Evolutionary conservation across 1,140 invertebrate species (phyloP).

Genomic region (Hirudo medicinalis): DNA sequence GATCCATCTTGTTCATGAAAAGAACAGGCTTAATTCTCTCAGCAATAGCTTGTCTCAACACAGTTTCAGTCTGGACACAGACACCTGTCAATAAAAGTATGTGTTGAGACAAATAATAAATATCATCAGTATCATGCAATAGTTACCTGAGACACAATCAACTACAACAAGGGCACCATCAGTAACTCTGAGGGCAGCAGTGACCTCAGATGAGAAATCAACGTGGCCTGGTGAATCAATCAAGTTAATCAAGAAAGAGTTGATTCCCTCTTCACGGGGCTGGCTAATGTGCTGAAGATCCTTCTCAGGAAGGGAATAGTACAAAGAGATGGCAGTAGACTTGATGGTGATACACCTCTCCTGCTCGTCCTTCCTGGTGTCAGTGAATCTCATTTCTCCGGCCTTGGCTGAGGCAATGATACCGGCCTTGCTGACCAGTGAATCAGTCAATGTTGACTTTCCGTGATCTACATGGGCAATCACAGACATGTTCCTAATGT

Average conservation of each 20-base stretch:
- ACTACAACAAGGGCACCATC: slow-evolving; percentile 97
- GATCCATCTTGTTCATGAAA: slow-evolving; percentile 99
- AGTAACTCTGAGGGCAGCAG: slow-evolving; percentile 93
- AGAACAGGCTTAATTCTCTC: slow-evolving; percentile 97
- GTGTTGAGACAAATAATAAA: neutral
- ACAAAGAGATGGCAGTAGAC: slow-evolving; percentile 99
- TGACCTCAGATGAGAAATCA: slow-evolving; percentile 98
- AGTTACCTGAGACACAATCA: slow-evolving; percentile 91
- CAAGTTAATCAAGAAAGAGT: slow-evolving; percentile 96
- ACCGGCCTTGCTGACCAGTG: slow-evolving; percentile 96
- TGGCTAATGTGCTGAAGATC: slow-evolving; percentile 82
- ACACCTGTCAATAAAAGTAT: slow-evolving; percentile 56
- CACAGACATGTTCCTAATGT: slow-evolving; percentile 99
- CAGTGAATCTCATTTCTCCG: slow-evolving; percentile 96
- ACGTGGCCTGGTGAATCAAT: slow-evolving; percentile 99
- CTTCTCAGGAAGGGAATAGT: slow-evolving; percentile 83
- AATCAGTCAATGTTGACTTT: slow-evolving; percentile 98
- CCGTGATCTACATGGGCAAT: slow-evolving; percentile 99
- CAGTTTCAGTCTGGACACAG: slow-evolving; percentile 97
- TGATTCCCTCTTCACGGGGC: slow-evolving; percentile 52
- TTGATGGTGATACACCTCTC: slow-evolving; percentile 99
- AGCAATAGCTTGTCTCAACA: slow-evolving; percentile 92
- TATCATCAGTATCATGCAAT: neutral
- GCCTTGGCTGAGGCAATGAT: slow-evolving; percentile 97
- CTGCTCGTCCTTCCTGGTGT: slow-evolving; percentile 98